Evolutionary conservation across 2,113 vertebrate species (phyloP), one percentile per base, ranked within the genome.

Genomic region (Brachyistius frenatus): DNA sequence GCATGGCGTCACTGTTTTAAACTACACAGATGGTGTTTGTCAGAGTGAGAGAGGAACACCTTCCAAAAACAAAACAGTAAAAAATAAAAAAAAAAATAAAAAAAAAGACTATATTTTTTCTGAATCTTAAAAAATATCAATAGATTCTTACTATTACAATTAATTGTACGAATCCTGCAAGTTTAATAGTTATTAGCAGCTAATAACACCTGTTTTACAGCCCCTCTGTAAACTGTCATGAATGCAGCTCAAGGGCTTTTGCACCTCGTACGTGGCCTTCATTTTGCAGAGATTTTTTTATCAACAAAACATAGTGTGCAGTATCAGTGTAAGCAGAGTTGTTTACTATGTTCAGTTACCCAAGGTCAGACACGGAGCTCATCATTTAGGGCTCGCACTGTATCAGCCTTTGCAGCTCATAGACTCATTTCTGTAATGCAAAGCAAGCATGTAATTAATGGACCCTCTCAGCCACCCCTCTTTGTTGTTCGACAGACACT

Each of bases 391-490:
- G 53, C 86, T 72, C n/a, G 50, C 47, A 80, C 88, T 78, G 89
- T 77, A 86, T 92, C 87, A 93, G 87, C 89, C 91, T 86, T 81
- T 80, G 47, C 76, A 81, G 85, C 86, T 88, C 89, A 86, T 85
- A 84, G 85, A 84, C 84, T 92, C 88, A 66, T 83, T 91, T 81
- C 88, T 88, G 86, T 83, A 82, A 90, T 90, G 89, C 91, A 92
- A 93, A 92, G 92, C 88, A 93, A 93, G 93, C 91, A 90, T 91
- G 90, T 93, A 91, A 93, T 92, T 93, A 92, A 93, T 92, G 93
- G 90, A 91, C 72, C 82, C 90, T 91, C 89, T 92, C 86, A 90
- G 81, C 86, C 86, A 85, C 72, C 89, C 88, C 89, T 89, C 92
- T 93, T 92, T 91, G 94, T 93, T 92, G 91, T 92, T 90, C 87